Base-by-base conservation (phyloP, 2,797 vertebrate genomes). In the Rachycentron canadum region DNA sequence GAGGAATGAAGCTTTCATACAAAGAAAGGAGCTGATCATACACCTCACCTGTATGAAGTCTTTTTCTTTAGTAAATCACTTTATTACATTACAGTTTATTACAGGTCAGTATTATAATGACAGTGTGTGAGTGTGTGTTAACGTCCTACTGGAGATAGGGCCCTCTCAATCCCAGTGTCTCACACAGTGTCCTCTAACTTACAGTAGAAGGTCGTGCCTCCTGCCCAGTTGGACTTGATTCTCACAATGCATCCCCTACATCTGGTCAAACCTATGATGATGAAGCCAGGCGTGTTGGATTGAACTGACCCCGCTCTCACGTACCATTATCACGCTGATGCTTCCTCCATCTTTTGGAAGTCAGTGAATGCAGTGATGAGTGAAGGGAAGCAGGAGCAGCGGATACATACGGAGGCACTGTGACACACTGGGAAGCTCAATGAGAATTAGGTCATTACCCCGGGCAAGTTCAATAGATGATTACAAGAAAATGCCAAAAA, bases 391-490 rank as follows among this genome's bases (percentile, higher is more conserved):
- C 67, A 81, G 76, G 72, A 73, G 78, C 73, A 61, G 66, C 50
- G 58, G 71, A 70, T 66, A n/a, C 65, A 65, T 53, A 71, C 4
- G 65, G 81, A 85, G 76, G 83, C 81, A 67, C 74, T 79, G 66
- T 66, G 77, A 69, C 49, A 53, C 76, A 62, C 73, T 86, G 84
- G 79, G 77, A 91, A 75, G 77, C 86, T 88, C 86, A 90, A 79
- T 93, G 76, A 89, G 83, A 94, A 93, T 88, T 91, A 89, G 93
- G 92, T 94, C 91, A 86, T 89, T 92, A 90, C 92, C 88, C 83
- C 47, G 66, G 80, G 90, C 83, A 68, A 84, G 81, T 94, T 93
- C 89, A 92, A 92, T 91, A 89, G 76, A 90, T 91, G 89, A 93
- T 94, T 90, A 85, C 76, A 79, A 85, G 82, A 82, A 87, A 87